Evolutionary conservation across 2,797 vertebrate genomes (phyloP).

Genomic region (Morelia viridis): DNA sequence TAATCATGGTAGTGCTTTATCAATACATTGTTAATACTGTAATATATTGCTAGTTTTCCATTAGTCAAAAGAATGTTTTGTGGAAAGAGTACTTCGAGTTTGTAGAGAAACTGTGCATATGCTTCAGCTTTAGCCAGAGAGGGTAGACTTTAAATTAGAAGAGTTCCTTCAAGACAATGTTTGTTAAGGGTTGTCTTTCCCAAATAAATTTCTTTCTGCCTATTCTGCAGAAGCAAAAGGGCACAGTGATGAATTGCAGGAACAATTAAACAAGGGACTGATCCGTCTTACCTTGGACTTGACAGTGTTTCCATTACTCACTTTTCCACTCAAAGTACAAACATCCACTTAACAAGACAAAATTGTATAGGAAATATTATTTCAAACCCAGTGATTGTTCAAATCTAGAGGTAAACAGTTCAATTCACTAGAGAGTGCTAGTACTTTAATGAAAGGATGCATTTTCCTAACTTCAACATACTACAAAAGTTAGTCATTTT

Average conservation of each 20-base stretch:
- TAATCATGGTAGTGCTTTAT: neutral
- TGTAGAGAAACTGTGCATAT: neutral
- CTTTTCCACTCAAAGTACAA: neutral
- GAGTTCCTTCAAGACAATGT: neutral
- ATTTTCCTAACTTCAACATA: neutral
- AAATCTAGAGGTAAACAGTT: neutral
- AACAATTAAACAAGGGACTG: neutral
- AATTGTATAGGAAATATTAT: neutral
- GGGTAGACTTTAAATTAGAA: neutral
- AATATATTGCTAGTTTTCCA: neutral
- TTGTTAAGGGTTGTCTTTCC: neutral
- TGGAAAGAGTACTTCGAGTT: neutral
- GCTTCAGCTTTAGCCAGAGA: neutral
- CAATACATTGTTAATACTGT: neutral
- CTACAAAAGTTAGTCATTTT: neutral
- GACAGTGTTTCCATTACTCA: neutral
- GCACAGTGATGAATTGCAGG: neutral
- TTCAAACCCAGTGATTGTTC: neutral
- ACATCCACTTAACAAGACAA: neutral
- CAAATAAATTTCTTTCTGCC: neutral
- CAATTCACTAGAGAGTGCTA: neutral
- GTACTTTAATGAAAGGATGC: neutral
- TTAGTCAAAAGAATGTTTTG: neutral
- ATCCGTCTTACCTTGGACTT: neutral
- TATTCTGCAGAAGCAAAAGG: neutral